Evolutionary conservation across 2,113 vertebrate species (phyloP), one percentile per base, ranked within the genome.

Genomic region (Platysternon megacephalum): DNA sequence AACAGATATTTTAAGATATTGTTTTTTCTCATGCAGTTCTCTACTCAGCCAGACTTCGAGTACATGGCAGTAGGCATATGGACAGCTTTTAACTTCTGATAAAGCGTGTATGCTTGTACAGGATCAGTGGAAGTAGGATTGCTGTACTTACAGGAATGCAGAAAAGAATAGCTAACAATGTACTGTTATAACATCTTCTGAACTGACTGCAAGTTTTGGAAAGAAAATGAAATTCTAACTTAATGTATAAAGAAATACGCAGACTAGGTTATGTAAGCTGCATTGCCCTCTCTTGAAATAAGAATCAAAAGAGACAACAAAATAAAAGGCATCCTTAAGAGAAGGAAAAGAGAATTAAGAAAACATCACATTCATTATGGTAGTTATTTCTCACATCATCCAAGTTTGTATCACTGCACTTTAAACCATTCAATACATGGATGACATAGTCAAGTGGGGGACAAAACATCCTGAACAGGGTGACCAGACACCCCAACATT

Each of bases 1-100:
- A 98, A 93, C 96, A 97, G 96, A 97, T 97, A 97, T 91, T 97
- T 95, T 93, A 95, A 96, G 94, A 93, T 96, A 96, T 91, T 94
- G 42, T 8, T 95, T 93, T 86, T 88, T 61, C 86, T 97, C 93
- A 80, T 91, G 89, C 91, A 74, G 91, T 95, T 97, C 58, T 3
- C 89, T 82, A 56, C 94, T 96, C 96, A 97, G 97, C 87, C 91
- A 97, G 94, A 96, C 85, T 94, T 96, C 11, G 78, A 89, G 92
- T 95, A 89, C 51, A 95, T 95, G 86, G 87, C 65, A 93, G 93
- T 93, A 97, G 96, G 91, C 97, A 97, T 96, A 97, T 94, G 92
- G 96, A 93, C 81, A 91, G 79, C 88, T 97, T 97, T 96, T 93
- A 86, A 95, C 92, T 97, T 91, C 92, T 76, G 65, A 96, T 85